Evolutionary conservation across 2,888 invertebrate species (phyloP).

Genomic region (Ceraclea dissimilis): DNA sequence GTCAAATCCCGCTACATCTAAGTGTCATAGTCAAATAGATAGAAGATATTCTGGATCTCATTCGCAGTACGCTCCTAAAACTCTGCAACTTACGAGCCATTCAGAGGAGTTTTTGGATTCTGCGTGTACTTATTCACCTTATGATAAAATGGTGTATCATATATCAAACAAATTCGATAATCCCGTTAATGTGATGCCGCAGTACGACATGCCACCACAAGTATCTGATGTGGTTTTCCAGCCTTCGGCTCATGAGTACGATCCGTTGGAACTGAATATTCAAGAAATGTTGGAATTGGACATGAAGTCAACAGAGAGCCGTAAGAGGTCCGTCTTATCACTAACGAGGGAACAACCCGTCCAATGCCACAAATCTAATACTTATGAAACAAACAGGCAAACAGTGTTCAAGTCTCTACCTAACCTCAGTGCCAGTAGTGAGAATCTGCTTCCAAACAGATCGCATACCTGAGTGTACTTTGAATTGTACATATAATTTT

Average conservation of each 20-base stretch:
- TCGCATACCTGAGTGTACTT: constrained; percentile 21
- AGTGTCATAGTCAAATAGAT: constrained; percentile 34
- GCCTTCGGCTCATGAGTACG: constrained; percentile 39
- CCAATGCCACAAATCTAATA: constrained; percentile 22
- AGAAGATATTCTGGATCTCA: constrained; percentile 29
- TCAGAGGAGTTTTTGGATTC: constrained; percentile 23
- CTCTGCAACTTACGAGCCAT: constrained; percentile 16
- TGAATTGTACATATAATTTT: neutral
- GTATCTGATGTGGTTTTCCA: constrained; percentile 30
- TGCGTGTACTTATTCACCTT: constrained; percentile 19
- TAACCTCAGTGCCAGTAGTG: constrained; percentile 63
- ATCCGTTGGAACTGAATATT: constrained; percentile 41
- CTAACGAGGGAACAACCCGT: constrained; percentile 24
- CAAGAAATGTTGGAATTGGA: constrained; percentile 45
- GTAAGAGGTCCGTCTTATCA: constrained; percentile 24
- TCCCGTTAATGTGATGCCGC: constrained; percentile 12
- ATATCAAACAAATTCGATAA: constrained; percentile 30
- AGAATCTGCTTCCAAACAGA: constrained; percentile 49
- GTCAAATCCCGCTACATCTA: constrained; percentile 11
- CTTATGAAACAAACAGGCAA: constrained; percentile 28
- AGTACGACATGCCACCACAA: constrained; percentile 27
- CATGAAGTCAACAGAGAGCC: constrained; percentile 30
- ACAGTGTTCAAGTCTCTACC: constrained; percentile 57
- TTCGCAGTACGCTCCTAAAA: constrained; percentile 24
- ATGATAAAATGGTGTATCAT: constrained; percentile 37